Base-by-base conservation (phyloP, 2,113 vertebrate genomes). In the Genyomyrus donnyi region DNA sequence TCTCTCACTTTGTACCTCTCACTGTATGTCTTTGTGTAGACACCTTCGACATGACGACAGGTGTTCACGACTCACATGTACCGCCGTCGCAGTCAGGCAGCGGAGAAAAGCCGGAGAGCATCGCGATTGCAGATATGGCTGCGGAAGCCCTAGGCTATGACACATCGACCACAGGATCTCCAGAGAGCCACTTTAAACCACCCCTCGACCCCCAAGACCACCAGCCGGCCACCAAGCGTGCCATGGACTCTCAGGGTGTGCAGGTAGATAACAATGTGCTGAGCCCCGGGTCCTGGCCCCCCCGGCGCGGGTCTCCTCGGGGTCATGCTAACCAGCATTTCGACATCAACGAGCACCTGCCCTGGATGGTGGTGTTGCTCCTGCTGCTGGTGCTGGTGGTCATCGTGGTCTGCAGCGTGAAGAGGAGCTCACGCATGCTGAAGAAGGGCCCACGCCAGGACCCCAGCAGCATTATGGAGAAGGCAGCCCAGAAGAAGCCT, bases 301-400 rank as follows among this genome's bases (percentile, higher is more conserved):
- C 96, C 85, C 96, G 97, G 52, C 95, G 97, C 92, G 96, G 97
- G 19, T 94, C 95, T 2, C 96, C 96, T 0, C 94, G 96, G 0
- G 85, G 85, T 48, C 96, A 93, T 1, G 89, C 93, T 89, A 97
- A 97, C 88, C 96, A 96, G 94, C 96, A 97, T 93, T 99, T 99
- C 1, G 98, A 99, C 94, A 99, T 99, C 94, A 99, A 99, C 0
- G 98, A 99, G 93, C 98, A 99, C 92, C 94, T 99, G 88, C 98
- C 98, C 0, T 99, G 98, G 98, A 99, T 99, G 98, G 98, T 99
- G 0, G 98, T 99, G 53, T 96, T 99, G 77, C 97, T 99, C 92
- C 95, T 99, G 48, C 94, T 99, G 92, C 95, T 99, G 92, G 97
- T 97, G 80, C 95, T 99, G 46, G 97, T 99, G 91, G 96, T 98